A percentile compares a stretch with the other conserved stretches of the same genome.
Evolutionary conservation across 2,797 vertebrate species (phyloP).

Genomic region (Huso huso): DNA sequence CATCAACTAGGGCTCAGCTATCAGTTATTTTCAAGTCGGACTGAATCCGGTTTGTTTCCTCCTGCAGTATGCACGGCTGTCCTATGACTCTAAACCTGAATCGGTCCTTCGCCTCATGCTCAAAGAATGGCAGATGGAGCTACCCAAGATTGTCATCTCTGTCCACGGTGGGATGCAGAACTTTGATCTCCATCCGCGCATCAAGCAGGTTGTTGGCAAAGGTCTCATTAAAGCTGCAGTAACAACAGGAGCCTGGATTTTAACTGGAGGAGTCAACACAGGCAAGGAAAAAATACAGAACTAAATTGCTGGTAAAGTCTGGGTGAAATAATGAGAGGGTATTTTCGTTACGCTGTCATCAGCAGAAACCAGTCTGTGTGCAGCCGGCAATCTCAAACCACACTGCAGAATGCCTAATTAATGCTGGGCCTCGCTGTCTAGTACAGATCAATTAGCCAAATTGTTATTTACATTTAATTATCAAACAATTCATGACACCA

Average conservation of each 20-base stretch:
- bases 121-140: constrained; percentile 98
- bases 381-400: not conserved
- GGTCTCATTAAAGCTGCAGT: constrained; percentile 97
- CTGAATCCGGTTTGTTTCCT: not conserved
- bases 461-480: constrained; percentile 43
- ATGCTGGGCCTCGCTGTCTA: constrained; percentile 45
- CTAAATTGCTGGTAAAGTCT: constrained; percentile 17
- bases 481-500: not conserved
- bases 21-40: no score
- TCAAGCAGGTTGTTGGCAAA: constrained; percentile 95
- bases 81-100: constrained; percentile 86
- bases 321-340: constrained; percentile 6
- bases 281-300: constrained; percentile 53
- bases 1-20: no score
- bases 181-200: constrained; percentile 92
- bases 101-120: constrained; percentile 86
- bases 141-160: constrained; percentile 96
- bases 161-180: constrained; percentile 97
- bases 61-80: constrained; percentile 82
- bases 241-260: constrained; percentile 97
- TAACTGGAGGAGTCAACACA: constrained; percentile 96
- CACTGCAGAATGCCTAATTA: constrained; percentile 15
- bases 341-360: not conserved
- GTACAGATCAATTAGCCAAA: constrained; percentile 47
- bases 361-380: not conserved